Conservation (phyloP, 2,113 vertebrate genomes). For the Ptilorrhoa leucosticta region DNA sequence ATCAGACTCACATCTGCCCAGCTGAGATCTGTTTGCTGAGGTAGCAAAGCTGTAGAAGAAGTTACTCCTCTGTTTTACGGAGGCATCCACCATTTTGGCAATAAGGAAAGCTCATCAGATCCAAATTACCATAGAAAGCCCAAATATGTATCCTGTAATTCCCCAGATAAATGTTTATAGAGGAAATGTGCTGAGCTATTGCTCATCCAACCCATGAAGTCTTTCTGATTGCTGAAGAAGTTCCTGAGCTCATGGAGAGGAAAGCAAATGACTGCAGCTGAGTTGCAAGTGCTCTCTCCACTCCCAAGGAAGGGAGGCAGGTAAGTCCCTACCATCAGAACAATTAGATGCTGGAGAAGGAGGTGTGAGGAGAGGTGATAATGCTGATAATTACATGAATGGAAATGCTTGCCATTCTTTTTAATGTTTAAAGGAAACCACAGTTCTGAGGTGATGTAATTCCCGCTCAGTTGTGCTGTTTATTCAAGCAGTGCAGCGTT, state of each 20-base stretch:
- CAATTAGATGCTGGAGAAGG: not conserved
- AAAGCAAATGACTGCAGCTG: not conserved
- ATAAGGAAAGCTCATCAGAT: not conserved
- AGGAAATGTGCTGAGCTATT: not conserved
- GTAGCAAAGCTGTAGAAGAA: not conserved
- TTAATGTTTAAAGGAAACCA: not conserved
- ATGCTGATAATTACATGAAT: not conserved
- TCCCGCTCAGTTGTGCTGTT: not conserved
- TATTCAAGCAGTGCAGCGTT: not conserved
- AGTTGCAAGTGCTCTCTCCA: not conserved
- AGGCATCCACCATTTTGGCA: not conserved
- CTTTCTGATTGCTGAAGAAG: not conserved
- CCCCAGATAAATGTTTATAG: not conserved
- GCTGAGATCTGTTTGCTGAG: not conserved
- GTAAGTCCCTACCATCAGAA: not conserved
- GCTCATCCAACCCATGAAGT: not conserved
- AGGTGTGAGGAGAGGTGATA: not conserved
- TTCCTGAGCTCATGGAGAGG: not conserved
- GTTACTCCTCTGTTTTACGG: not conserved
- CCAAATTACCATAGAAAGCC: not conserved
- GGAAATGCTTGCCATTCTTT: conserved; percentile 5
- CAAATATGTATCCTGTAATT: not conserved
- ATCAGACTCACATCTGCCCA: not conserved
- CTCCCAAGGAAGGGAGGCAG: not conserved
- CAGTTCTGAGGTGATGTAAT: not conserved